Base-by-base conservation (phyloP, 1,140 invertebrate species). In the Copidosoma floridanum region DNA sequence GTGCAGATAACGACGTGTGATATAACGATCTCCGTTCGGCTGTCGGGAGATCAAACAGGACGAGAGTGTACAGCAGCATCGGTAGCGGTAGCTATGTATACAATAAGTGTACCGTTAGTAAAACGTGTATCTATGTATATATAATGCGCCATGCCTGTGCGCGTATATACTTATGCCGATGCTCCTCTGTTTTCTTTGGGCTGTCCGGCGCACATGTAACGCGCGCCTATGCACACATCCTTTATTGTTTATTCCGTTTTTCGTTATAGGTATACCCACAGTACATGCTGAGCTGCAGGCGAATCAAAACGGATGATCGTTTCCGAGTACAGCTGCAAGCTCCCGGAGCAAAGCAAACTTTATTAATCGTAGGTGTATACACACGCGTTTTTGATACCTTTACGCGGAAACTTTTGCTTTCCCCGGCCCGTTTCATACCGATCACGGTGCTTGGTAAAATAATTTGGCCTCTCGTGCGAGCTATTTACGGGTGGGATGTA, bases 1-100 rank as follows among this genome's bases (percentile, higher is more conserved):
- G 65, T 62, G 20, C 63, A 64, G 71, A 77, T 75, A 75, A 75
- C 69, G 69, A 74, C 63, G 62, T 61, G 68, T 63, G 66, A 69
- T 71, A 66, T 69, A 73, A 73, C 61, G 70, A 70, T 73, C 72
- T 67, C 57, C 68, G 66, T 70, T 69, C 61, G 56, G 41, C 61
- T 63, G 68, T 62, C 44, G 61, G 52, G 26, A 64, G 58, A 66
- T 63, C 62, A 67, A 68, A 71, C 67, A 67, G 60, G 60, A 65
- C 52, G 53, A 67, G 50, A 59, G 44, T n/a, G 50, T 64, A 57
- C 65, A 57, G 62, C 16, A 5, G 29, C 18, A 2, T 1, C 26
- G 21, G 6, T 26, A n/a, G n/a, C 20, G 2, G 24, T 23, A 26
- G 23, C 14, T 26, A 20, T 23, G 35, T 40, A 21, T 57, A 21